Conservation (phyloP, 2,113 vertebrate species). For the Taxidea taxus region DNA sequence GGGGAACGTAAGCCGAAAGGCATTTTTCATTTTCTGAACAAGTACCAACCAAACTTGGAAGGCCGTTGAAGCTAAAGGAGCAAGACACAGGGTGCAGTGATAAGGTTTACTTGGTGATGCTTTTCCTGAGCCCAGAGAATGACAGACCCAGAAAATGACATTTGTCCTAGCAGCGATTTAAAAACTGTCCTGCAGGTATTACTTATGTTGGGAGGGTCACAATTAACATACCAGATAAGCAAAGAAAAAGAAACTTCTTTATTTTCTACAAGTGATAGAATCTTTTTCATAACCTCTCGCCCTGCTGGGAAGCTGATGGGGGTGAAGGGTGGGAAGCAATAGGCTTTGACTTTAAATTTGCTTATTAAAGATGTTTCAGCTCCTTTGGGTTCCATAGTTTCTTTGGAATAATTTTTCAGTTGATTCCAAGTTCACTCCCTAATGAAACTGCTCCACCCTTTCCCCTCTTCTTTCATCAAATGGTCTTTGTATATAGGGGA, state of each 20-base stretch:
- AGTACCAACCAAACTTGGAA: slow-evolving; percentile 32
- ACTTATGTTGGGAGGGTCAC: neutral
- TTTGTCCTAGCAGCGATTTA: slow-evolving; percentile 8
- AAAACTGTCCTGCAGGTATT: neutral
- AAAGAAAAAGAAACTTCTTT: neutral
- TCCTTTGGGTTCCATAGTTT: neutral
- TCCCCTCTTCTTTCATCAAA: neutral
- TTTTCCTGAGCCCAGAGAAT: neutral
- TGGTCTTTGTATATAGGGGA: neutral
- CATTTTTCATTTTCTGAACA: slow-evolving; percentile 59
- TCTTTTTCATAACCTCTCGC: neutral
- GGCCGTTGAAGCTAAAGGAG: neutral
- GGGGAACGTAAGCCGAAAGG: neutral
- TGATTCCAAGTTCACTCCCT: neutral
- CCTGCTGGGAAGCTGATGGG: neutral
- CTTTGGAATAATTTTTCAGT: neutral
- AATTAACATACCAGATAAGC: slow-evolving; percentile 36
- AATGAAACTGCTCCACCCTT: neutral
- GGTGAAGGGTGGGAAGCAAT: neutral
- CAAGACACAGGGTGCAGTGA: neutral
- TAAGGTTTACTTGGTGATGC: neutral
- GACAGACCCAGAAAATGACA: neutral
- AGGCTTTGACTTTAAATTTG: slow-evolving; percentile 10
- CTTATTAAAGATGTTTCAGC: neutral
- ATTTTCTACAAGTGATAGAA: slow-evolving; percentile 43